A percentile compares a stretch with the other conserved stretches of the same genome.
phyloP scores from a whole-genome alignment of 1,140 invertebrate species.

The Conopomorpha cramerella region DNA sequence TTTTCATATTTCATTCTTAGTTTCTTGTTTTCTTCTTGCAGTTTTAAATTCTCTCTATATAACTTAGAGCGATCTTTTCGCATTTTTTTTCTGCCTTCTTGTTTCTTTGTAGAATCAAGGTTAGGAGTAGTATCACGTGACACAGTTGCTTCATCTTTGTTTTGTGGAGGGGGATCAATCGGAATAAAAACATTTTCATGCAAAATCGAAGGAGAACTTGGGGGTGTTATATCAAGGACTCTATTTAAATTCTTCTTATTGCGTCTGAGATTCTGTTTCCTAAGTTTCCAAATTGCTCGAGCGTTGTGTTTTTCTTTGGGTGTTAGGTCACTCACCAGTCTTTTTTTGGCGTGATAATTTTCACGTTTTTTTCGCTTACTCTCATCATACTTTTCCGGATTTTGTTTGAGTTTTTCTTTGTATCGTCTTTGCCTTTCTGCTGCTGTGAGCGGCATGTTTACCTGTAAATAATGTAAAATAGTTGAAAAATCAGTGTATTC shows the following conservation, averaged over 20 bases:
- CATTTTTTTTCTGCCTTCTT: slow-evolving; percentile 2
- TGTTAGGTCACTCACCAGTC: slow-evolving; percentile 3
- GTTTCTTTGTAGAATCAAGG: background rate
- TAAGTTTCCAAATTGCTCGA: background rate
- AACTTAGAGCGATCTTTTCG: slow-evolving; percentile 1
- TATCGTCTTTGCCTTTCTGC: slow-evolving; percentile 4
- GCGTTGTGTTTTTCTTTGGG: slow-evolving; percentile 2
- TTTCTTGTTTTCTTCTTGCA: slow-evolving; percentile 1
- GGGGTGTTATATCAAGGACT: slow-evolving; percentile 3
- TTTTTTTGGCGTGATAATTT: slow-evolving; percentile 4
- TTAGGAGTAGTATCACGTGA: background rate
- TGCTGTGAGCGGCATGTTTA: slow-evolving; percentile 1
- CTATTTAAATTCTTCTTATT: slow-evolving; percentile 1
- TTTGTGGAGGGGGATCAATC: too few species aligned
- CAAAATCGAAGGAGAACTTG: slow-evolving; percentile 1
- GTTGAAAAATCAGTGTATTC: too few species aligned
- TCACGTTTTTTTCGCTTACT: slow-evolving; percentile 4
- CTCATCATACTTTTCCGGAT: slow-evolving; percentile 3
- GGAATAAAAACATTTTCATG: too few species aligned
- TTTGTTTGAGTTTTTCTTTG: slow-evolving; percentile 3
- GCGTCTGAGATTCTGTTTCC: slow-evolving; percentile 2
- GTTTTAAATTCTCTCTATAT: slow-evolving; percentile 3
- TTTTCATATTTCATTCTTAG: slow-evolving; percentile 3
- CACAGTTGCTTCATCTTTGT: background rate
- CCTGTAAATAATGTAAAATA: too few species aligned